Base-by-base conservation (phyloP, 2,797 vertebrate species). In the Phylloscopus collybita region DNA sequence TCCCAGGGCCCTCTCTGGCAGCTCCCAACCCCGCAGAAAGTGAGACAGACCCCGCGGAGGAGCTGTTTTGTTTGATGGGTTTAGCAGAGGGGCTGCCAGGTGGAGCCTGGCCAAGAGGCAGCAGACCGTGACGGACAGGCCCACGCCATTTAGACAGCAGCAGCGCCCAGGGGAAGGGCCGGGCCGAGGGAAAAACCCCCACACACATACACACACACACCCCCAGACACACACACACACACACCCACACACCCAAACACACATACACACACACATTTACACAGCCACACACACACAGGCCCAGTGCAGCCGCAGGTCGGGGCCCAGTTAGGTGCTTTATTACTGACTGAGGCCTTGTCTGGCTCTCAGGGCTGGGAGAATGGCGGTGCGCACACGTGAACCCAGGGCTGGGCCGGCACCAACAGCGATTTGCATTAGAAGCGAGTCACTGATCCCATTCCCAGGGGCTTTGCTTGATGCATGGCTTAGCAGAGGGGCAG, bases 51-150 rank as follows among this genome's bases (percentile, higher is more conserved):
- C 47, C 65, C 87, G 13, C 49, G 73, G 75, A 93, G n/a, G 70
- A 42, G 5, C 12, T 11, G 34, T 91, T 94, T 70, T 80, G 76
- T 92, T 86, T 65, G 50, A 70, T 67, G 86, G 79, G 80, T 78
- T 96, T 49, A 83, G 66, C 62, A 1, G 1, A 34, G 61, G 49
- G 19, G 60, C 62, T 84, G 97, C 96, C 97, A 96, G 92, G 95
- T 97, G 97, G 97, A 98, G 93, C 5, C 26, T 11, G 2, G 97
- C 97, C 97, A 98, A 97, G 80, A 96, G 56, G 69, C 92, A 92
- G 93, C 90, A 88, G 96, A 89, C 91, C 32, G 54, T 88, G 94
- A 92, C 34, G 23, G 93, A 54, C 59, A 26, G 92, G 50, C 81
- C 83, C n/a, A 14, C 54, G 7, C 26, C 61, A 11, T 23, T 38